Evolutionary conservation across 2,888 invertebrate species (phyloP).

Genomic region (Bruchidius siliquastri): DNA sequence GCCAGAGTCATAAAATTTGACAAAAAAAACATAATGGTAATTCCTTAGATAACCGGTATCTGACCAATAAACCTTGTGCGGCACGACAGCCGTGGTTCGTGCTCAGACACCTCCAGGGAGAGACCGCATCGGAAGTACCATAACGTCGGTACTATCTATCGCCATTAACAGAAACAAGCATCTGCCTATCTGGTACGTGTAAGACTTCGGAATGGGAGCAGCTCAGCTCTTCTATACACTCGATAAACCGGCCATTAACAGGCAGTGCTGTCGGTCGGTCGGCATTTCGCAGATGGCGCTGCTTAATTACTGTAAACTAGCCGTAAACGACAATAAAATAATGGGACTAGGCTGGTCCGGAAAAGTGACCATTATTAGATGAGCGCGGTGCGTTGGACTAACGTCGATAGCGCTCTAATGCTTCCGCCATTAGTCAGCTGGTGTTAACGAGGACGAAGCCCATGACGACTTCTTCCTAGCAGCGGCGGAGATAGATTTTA

Average conservation of each 20-base stretch:
- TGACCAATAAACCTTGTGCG: background rate
- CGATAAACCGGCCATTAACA: background rate
- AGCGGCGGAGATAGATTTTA: no score
- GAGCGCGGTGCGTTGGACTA: background rate
- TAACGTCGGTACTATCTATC: background rate
- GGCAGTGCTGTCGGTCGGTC: background rate
- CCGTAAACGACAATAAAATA: background rate
- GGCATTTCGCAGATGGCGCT: background rate
- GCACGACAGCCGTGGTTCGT: background rate
- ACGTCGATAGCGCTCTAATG: conserved; percentile 12
- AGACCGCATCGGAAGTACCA: background rate
- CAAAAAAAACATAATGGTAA: background rate
- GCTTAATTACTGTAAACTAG: background rate
- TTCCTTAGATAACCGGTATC: background rate
- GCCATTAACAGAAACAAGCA: background rate
- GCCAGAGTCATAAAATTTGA: background rate
- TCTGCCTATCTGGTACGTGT: background rate
- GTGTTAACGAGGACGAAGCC: conserved; percentile 44
- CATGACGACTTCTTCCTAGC: no score
- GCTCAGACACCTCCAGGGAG: background rate
- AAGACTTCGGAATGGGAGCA: background rate
- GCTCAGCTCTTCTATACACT: background rate
- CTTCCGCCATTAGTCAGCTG: conserved; percentile 50
- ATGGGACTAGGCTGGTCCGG: conserved; percentile 23
- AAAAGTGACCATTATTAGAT: conserved; percentile 42